A percentile compares a stretch with the other conserved stretches of the same genome.
These are phyloP conservation scores for Polypterus senegalus DNA, from an alignment of 2,113 vertebrate species.

Conservation along the genomic window DNA sequence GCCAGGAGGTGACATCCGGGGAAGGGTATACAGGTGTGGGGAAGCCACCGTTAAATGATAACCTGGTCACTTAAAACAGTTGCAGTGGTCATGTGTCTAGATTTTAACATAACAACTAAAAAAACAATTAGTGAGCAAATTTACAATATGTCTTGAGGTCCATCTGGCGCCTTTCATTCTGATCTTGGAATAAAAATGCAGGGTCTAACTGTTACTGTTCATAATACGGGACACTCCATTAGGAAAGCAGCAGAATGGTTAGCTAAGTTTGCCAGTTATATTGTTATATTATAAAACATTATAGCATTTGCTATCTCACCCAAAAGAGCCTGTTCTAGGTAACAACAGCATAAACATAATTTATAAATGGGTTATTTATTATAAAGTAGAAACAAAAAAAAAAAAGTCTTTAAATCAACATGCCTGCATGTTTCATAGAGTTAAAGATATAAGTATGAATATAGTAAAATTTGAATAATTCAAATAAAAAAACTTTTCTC, in stretches of 20 bases:
- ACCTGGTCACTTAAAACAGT: too few relatives aligned
- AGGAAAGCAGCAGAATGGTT: constrained; percentile 1
- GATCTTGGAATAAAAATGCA: too few relatives aligned
- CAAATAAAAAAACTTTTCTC: neutral
- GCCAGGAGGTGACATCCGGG: too few relatives aligned
- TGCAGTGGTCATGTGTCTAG: too few relatives aligned
- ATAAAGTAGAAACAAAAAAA: constrained; percentile 13
- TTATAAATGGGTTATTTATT: constrained; percentile 30
- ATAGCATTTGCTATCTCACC: constrained; percentile 23
- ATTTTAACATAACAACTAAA: constrained; percentile 1
- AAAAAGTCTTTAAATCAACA: constrained; percentile 35
- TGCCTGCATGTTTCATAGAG: constrained; percentile 48
- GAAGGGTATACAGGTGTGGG: too few relatives aligned
- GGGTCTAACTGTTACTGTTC: too few relatives aligned
- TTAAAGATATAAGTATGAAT: constrained; percentile 15
- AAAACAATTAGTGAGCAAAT: constrained; percentile 20
- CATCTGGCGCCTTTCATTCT: too few relatives aligned
- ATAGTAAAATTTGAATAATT: neutral
- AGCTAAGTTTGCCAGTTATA: neutral
- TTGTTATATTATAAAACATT: neutral
- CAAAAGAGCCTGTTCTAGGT: constrained; percentile 42
- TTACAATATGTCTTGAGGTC: neutral
- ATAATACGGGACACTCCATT: neutral
- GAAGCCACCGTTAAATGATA: too few relatives aligned
- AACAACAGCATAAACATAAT: constrained; percentile 26